Base-by-base conservation (phyloP, 1,140 invertebrate genomes). In the Pachypsylla venusta region DNA sequence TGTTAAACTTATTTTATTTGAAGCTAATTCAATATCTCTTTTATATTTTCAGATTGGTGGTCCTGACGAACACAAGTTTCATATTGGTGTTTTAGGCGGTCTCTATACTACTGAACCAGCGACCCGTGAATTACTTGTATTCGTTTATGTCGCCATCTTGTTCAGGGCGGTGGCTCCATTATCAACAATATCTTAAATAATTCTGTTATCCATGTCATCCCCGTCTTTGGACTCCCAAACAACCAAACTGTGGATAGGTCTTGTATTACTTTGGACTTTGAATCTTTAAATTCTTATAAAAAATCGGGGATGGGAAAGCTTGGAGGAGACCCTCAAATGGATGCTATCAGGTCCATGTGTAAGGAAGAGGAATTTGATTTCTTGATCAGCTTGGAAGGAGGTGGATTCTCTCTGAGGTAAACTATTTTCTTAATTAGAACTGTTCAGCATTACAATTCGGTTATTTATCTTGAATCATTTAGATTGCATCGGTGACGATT, bases 51-150 rank as follows among this genome's bases (percentile, higher is more conserved):
- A 67, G 64, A 62, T 68, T 27, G 66, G 63, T 30, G 48, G 77
- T 1, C 80, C 84, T 1, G 84, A 87, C 63, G 86, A 89, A 70
- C 76, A 74, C 1, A 91, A 91, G 74, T 81, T 84, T 64, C 84
- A 89, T 64, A 77, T 96, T 16, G 80, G 82, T 3, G 69, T 96
- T 20, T 73, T 94, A 13, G 91, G 90, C 27, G 89, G 88, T 24
- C 67, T 95, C 25, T 89, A 86, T 68, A 84, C 82, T 4, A 83
- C 86, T 7, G 85, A 93, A 66, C 84, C 89, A 1, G 70, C 87
- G 14, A 90, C 89, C 0, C 78, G 88, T 60, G 92, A 96, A 71
- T 76, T 96, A 26, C 69, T 87, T 0, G 67, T n/a, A n/a, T 93
- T 1, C 81, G 91, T 69, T 75, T 96, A 53, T 82, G 85, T 0